Conservation (phyloP, 2,113 vertebrate genomes). For the Anolis carolinensis region DNA sequence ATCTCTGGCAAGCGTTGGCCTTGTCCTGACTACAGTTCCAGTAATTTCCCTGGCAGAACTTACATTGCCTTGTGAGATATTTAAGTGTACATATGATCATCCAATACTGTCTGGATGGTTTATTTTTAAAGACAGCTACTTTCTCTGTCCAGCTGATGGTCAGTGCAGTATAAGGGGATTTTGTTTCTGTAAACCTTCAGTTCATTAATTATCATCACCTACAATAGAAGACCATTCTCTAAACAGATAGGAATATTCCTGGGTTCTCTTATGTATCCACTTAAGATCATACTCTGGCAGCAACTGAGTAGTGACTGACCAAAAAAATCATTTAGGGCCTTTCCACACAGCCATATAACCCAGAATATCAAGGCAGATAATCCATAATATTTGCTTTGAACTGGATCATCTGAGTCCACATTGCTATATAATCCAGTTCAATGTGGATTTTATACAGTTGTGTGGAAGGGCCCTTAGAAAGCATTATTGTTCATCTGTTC, state of each 20-base stretch:
- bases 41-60: slow-evolving; percentile 9
- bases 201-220: not conserved
- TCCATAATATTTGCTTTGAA: too few species aligned
- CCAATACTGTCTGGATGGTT: not conserved
- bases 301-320: too few species aligned
- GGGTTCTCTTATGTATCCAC: not conserved
- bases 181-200: not conserved
- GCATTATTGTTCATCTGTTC: too few species aligned
- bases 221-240: not conserved
- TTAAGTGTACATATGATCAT: not conserved
- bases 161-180: not conserved
- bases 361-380: too few species aligned
- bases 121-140: not conserved
- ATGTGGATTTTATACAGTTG: too few species aligned
- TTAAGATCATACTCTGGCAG: not conserved
- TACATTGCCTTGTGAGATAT: slow-evolving; percentile 5
- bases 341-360: too few species aligned
- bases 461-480: too few species aligned
- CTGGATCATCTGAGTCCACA: too few species aligned
- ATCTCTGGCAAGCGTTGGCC: not conserved
- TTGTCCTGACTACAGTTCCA: slow-evolving; percentile 4
- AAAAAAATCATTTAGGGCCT: too few species aligned
- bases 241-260: not conserved
- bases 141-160: not conserved
- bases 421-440: too few species aligned